Base-by-base conservation (phyloP, 2,888 invertebrate species). In the Protula sp. region DNA sequence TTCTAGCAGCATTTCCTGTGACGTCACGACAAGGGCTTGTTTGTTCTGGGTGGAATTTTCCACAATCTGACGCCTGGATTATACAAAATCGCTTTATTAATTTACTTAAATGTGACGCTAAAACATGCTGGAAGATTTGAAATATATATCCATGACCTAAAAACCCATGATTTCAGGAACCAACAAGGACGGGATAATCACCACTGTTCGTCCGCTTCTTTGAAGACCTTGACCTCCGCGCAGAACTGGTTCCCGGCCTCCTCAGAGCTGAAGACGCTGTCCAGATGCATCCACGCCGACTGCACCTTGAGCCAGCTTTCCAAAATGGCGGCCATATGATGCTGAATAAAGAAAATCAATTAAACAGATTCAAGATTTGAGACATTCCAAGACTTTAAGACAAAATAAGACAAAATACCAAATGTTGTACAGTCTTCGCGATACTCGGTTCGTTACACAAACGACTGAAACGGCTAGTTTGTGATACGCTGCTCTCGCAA, bases 1-100 rank as follows among this genome's bases (percentile, higher is more conserved):
- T 60, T 81, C 79, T 60, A 81, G 66, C 78, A 80, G 78, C 59
- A 74, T 70, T 26, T 75, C 74, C 62, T 79, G 79, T n/a, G 75
- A 72, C 19, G 74, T 74, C 5, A 79, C 80, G 2, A 72, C 73
- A 50, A 79, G 65, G 3, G 79, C 80, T 47, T 73, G 72, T 14
- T 77, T 74, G 62, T 80, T 72, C 59, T 68, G 61, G 9, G 75
- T 71, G 14, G 79, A 76, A 62, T 72, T 76, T 26, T 59, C 61
- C 79, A 79, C 79, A n/a, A 80, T 79, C 14, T 72, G 70, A 59
- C 67, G 68, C 79, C 79, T 79, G 68, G 27, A 64, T 38, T n/a
- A 57, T 9, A 56, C 3, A n/a, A 48, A 47, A 50, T 5, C n/a
- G n/a, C n/a, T n/a, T n/a, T n/a, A n/a, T n/a, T n/a, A n/a, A n/a